Evolutionary conservation across 2,888 invertebrate genomes (phyloP).

Genomic region (Geophilus truncorum): DNA sequence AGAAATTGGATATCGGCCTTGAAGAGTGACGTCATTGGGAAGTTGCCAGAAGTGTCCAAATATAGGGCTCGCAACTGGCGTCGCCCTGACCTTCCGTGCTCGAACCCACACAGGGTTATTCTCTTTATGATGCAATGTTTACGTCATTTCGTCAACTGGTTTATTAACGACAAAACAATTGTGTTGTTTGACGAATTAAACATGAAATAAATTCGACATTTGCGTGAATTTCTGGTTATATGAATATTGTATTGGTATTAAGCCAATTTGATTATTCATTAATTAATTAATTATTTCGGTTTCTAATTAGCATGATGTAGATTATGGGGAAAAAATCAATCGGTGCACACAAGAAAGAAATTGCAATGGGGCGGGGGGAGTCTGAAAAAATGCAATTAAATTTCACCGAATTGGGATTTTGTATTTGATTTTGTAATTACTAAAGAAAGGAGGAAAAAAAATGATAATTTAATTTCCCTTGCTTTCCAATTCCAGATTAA

Average conservation of each 20-base stretch:
- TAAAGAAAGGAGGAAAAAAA: not conserved
- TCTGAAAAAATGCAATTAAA: not conserved
- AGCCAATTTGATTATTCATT: not conserved
- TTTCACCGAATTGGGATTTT: not conserved
- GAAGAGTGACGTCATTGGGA: constrained; percentile 1
- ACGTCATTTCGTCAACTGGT: not conserved
- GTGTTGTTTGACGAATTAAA: too few relatives aligned
- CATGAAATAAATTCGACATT: too few relatives aligned
- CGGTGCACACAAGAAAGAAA: not conserved
- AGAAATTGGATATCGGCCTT: not conserved
- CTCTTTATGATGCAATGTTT: not conserved
- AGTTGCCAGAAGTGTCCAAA: not conserved
- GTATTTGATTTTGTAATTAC: not conserved
- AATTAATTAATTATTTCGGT: not conserved
- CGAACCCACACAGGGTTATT: not conserved
- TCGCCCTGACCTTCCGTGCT: constrained; percentile 2
- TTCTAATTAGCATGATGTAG: not conserved
- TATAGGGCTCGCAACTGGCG: not conserved
- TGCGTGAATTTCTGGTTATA: too few relatives aligned
- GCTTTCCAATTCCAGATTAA: not conserved
- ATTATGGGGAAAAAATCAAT: not conserved
- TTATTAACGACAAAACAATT: not conserved
- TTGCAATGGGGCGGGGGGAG: not conserved
- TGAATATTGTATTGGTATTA: too few relatives aligned
- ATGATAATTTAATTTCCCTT: not conserved